These are phyloP conservation scores for Poecilia picta DNA, from an alignment of 2,797 vertebrate species.

Conservation along the genomic window DNA sequence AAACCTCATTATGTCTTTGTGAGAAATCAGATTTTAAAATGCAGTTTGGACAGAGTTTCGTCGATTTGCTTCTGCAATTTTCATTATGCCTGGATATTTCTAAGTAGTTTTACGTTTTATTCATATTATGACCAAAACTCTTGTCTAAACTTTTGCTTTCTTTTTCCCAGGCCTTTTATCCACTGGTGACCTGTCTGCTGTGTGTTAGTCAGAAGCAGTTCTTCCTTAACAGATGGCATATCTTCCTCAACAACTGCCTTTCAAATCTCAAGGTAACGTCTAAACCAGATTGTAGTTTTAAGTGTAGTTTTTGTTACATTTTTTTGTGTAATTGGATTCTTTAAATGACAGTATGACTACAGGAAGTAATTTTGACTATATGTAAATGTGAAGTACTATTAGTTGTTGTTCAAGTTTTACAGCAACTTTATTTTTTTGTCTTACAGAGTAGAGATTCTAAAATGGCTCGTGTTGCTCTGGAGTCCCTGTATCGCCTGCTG, in stretches of 20 bases:
- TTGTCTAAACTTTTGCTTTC: constrained; percentile 14
- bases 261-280: constrained; percentile 94
- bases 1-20: constrained; percentile 8
- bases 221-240: constrained; percentile 96
- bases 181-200: constrained; percentile 95
- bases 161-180: constrained; percentile 91
- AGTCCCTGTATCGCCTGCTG: constrained; percentile 96
- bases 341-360: background rate
- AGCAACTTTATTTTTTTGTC: constrained; percentile 11
- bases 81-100: background rate
- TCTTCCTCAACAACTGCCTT: constrained; percentile 98
- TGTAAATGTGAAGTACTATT: background rate
- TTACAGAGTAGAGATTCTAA: constrained; percentile 97
- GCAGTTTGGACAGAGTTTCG: background rate
- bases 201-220: constrained; percentile 99
- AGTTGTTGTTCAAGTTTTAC: background rate
- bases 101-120: background rate
- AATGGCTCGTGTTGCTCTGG: constrained; percentile 98
- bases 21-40: constrained; percentile 21
- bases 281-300: background rate
- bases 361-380: background rate
- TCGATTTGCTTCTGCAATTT: background rate
- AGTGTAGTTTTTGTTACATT: background rate
- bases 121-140: background rate
- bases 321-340: background rate